Base-by-base conservation (phyloP, 2,797 vertebrate genomes). In the Cyprinella venusta region DNA sequence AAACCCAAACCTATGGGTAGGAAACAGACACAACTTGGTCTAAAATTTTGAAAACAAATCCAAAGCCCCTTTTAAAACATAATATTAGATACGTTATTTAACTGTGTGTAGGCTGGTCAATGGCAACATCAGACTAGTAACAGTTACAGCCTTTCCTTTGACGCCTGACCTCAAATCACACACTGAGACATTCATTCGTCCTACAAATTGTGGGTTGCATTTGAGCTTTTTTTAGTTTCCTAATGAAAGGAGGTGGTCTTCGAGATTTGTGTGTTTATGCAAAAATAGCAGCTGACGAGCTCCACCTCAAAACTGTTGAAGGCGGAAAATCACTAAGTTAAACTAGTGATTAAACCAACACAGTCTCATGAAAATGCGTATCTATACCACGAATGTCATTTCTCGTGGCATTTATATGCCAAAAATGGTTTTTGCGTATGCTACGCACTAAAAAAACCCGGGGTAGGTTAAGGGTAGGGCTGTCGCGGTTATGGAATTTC, bases 131-230 rank as follows among this genome's bases (percentile, higher is more conserved):
- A 21, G 38, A 84, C 70, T 42, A 86, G 64, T 80, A 45, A 65
- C 68, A 75, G 84, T 83, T 90, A 94, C 91, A 94, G 90, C 65
- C 83, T 88, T 80, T 79, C 91, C 87, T 91, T 93, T 93, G 79
- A 94, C 83, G 63, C 63, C 65, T 42, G 33, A 80, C 81, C 45
- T 87, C 82, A 81, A 82, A 84, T 90, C 85, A 67, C 79, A 94
- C 90, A 94, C 86, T 89, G 86, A 83, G 88, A 88, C 88, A 84
- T 94, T 94, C 91, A 91, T 91, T 2, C 61, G 76, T 1, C n/a
- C 75, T 48, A 82, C 74, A 89, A 86, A 89, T 88, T 82, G 86
- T 42, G 74, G 69, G 65, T 88, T 75, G 87, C 69, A 90, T 87
- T 91, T 85, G 83, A 48, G 52, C 84, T 63, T 56, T 90, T 88